Base-by-base conservation (phyloP, 1,140 invertebrate genomes). In the Drosophila lowei region DNA sequence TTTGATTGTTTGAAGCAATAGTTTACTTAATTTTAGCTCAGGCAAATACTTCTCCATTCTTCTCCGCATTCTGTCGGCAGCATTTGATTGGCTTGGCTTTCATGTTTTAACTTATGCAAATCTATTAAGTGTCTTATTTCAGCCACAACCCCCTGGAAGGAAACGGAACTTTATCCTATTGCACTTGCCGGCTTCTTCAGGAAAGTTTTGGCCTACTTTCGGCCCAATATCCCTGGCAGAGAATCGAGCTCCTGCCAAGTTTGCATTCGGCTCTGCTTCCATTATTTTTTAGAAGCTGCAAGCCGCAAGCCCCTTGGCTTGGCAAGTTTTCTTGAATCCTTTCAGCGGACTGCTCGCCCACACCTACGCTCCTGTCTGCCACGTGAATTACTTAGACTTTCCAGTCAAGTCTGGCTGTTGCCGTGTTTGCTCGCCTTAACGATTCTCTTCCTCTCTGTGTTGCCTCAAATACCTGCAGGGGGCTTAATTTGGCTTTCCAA, bases 331-430 rank as follows among this genome's bases (percentile, higher is more conserved):
- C 28, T 34, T 49, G 73, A 80, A 77, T 80, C 78, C 78, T 77
- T 77, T 77, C 66, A 70, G 56, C 63, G 54, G 78, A 71, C 77
- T 62, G 55, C 67, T 81, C 50, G 38, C 30, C 23, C 48, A 48
- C 48, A 57, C 38, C 67, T 59, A 34, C 34, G 57, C 60, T 56
- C 52, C 49, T 48, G 57, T 38, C 34, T 38, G 28, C 72, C 80
- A 76, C 77, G 76, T 66, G 61, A 76, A 77, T 80, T 72, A 77
- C 60, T 80, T 80, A 55, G 65, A 81, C 64, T 79, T 79, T 44
- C 30, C 57, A 67, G 56, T 56, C 60, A 60, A 30, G 25, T 52
- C 49, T 46, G 65, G 18, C 18, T 18, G 18, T 18, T 30, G 46
- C 25, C 43, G 55, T 80, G 63, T 78, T 78, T 66, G 61, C 56